Evolutionary conservation across 2,113 vertebrate species (phyloP), one percentile per base, ranked within the genome.

Genomic region (Lutjanus erythropterus): DNA sequence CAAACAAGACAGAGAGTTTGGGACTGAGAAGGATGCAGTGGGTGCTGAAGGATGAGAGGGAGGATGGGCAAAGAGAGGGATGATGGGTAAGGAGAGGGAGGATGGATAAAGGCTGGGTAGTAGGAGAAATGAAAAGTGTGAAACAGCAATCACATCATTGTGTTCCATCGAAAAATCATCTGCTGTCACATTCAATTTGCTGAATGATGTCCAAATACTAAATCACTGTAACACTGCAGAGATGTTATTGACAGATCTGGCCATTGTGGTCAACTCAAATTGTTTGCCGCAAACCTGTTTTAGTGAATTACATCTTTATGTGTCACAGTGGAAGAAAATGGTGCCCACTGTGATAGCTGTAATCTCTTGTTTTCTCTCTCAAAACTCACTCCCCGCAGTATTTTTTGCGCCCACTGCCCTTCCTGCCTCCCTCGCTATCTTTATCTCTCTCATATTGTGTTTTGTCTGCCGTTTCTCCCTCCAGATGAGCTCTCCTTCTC

Each of bases 1-100:
- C 84, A 90, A 90, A 90, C 78, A 91, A 47, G 68, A 61, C 64
- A 35, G 42, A 44, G 60, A 71, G 61, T 62, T 74, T 64, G 73
- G 53, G 2, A 10, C 56, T 37, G 72, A 69, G 46, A 44, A 50
- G 55, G 29, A 27, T 23, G 49, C 42, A 56, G 66, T 41, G 35
- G 27, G 33, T 47, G 41, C 10, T 19, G 49, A 72, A 41, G n/a
- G n/a, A n/a, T 35, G 71, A 71, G 44, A 44, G 53, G 59, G 33
- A 31, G 23, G 53, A 44, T 49, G 66, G 41, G 41, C 14, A 2
- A 16, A 55, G 49, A 58, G 64, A 58, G 27, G 33, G 70, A 41
- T 58, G 37, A 75, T 14, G 23, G 58, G 25, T 14, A 2, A 27
- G 53, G 35, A 50, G 14, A 56, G 23, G 9, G 52, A 29, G 35